Evolutionary conservation across 2,888 invertebrate genomes (phyloP), one percentile per base, ranked within the genome.

Genomic region (Pheosia gnoma): DNA sequence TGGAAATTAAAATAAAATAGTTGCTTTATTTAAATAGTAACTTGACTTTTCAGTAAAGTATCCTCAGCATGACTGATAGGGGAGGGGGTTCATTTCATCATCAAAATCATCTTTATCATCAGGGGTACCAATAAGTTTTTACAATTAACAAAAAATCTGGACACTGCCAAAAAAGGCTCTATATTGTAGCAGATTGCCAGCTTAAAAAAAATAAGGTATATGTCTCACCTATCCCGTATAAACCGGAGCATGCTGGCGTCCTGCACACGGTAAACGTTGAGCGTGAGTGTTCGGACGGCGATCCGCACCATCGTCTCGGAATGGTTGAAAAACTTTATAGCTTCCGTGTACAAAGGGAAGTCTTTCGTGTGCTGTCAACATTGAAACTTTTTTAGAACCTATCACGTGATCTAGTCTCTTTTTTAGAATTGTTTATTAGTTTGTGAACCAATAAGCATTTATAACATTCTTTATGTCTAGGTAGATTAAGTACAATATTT

Each of bases 261-360:
- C 81, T 98, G 97, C 47, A 99, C 99, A 91, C 95, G 94, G 83
- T 99, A 99, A 0, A 99, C 99, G 91, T 99, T 99, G 53, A 99
- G 94, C 0, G 99, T 99, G 68, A 99, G 95, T 10, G 99, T 99
- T 65, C 99, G 95, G 11, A 99, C 99, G 3, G 99, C 99, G 76
- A 99, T 99, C 57, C 99, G 95, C 47, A 99, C 99, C 99, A 99
- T 99, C 49, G 98, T 98, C 91, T 99, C 99, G 0, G 98, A 96
- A 90, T 99, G 99, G 88, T 99, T 99, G 93, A 99, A 99, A 94
- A 99, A 99, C 89, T 99, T 99, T 67, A 99, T 98, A 47, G 99
- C 99, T 93, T 99, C 99, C 3, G 99, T 99, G 86, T 99, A 99
- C 25, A 99, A 94, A 6, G 99, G 99, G 91, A 99, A 99, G 89